phyloP scores from a whole-genome alignment of 2,113 vertebrate species.

The Hippocampus zosterae region DNA sequence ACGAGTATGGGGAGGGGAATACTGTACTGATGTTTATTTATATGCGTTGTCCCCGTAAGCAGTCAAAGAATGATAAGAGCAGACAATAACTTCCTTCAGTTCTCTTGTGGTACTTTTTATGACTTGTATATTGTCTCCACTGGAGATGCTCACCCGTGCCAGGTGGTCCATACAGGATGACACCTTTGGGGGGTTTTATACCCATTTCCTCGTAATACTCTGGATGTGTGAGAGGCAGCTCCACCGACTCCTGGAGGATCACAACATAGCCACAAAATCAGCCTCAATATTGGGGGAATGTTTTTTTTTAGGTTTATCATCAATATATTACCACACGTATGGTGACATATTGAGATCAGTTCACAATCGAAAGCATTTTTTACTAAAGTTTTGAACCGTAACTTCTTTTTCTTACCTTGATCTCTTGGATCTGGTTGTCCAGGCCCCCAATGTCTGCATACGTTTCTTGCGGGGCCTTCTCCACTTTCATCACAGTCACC shows the following conservation, averaged over 20 bases:
- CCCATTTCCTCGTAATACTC: conserved; percentile 99
- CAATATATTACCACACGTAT: no score
- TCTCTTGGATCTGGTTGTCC: conserved; percentile 97
- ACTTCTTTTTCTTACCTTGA: conserved; percentile 75
- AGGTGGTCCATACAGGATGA: conserved; percentile 93
- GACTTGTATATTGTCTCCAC: no score
- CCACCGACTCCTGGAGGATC: conserved; percentile 86
- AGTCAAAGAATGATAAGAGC: background rate
- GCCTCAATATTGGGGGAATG: background rate
- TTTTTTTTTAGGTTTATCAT: no score
- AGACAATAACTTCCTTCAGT: background rate
- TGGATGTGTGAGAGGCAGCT: conserved; percentile 95
- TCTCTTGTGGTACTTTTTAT: background rate
- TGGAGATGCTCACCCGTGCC: conserved; percentile 82
- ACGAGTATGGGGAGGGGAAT: no score
- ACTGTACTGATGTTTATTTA: no score
- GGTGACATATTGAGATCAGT: no score
- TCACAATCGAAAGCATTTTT: background rate
- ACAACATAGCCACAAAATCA: conserved; percentile 5
- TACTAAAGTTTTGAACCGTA: no score
- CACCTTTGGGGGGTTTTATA: conserved; percentile 97
- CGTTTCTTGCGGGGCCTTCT: conserved; percentile 96
- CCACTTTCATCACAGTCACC: conserved; percentile 98
- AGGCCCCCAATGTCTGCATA: conserved; percentile 95
- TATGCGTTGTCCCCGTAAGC: background rate